Base-by-base conservation (phyloP, 2,113 vertebrate species). In the Pterocles burchelli region DNA sequence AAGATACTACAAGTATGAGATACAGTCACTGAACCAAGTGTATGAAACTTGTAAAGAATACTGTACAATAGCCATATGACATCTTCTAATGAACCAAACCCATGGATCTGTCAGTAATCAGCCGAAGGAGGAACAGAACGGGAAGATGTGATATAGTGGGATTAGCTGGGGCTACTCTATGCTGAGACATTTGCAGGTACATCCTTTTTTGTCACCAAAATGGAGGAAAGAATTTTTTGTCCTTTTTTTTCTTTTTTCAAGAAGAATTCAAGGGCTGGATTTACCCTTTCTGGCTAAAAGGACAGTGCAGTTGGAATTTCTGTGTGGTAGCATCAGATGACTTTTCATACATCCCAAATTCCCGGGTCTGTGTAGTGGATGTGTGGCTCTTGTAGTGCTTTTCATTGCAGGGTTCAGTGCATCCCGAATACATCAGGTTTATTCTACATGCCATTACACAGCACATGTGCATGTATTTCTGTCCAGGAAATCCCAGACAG, bases 21-120 rank as follows among this genome's bases (percentile, higher is more conserved):
- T 19, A 43, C 18, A 65, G 11, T n/a, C 5, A 0, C 33, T 17
- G 36, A 22, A n/a, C 1, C 1, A 26, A 49, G 55, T 9, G 15
- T 29, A 28, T 61, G 41, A 91, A 87, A 41, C 49, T 41, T 36
- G 72, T 57, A 36, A 24, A 14, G 52, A 31, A 6, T 9, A 17
- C 31, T 3, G 1, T 19, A 2, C 38, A 62, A 19, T 7, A 59
- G 54, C 84, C 48, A 19, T 8, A 33, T 36, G 55, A 13, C 46
- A 48, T 46, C 26, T 65, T 88, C 36, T 67, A 38, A 33, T 0
- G 4, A 79, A 15, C 36, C 43, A 55, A 57, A 65, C 3, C 54
- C 31, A 46, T 9, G 38, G 55, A 43, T 33, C 48, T 82, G 62
- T 31, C 70, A 72, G 33, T 31, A 52, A 43, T 81, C n/a, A 79